Evolutionary conservation across 2,888 invertebrate species (phyloP), one percentile per base, ranked within the genome.

Genomic region (Balanococcus diminutus): DNA sequence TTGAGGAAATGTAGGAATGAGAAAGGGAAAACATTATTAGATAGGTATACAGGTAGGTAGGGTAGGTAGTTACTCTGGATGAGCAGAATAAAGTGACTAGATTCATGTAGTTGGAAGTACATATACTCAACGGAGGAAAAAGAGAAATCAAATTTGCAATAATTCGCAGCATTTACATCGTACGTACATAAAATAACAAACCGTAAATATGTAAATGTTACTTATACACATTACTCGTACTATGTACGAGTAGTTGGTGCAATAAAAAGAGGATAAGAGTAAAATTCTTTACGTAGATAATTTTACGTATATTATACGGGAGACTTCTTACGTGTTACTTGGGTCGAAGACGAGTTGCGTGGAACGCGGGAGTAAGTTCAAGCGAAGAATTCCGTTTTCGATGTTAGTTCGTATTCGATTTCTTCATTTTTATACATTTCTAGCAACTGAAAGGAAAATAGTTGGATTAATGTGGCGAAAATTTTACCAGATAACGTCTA

Each of bases 391-490:
- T 97, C 96, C 88, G 94, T 93, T 91, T 96, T 96, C 90, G 95
- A 94, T 89, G 95, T 94, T 92, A 96, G 93, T 89, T 96, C 95
- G 91, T 95, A 96, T 90, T 97, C 96, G 88, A 95, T 93, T 90
- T 96, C 96, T 90, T 96, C 96, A 92, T 96, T 96, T 91, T 96
- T 96, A 92, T 96, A 96, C 94, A 96, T 95, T 90, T 97, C 96
- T 90, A 97, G 94, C 89, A 96, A 92, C 96, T 96, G 92, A 56
- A 92, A 91, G 87, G 6, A 39, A 19, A 42, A 81, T 22, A 81
- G 9, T 22, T 16, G 31, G n/a, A 31, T 19, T 2, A 14, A 81
- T 11, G 67, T 81, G 86, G 87, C 87, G 87, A 88, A 88, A 79
- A 72, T 83, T 81, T 61, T 84, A 84, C n/a, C n/a, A n/a, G n/a